Evolutionary conservation across 2,113 vertebrate genomes (phyloP).

Genomic region (Seriola rivoliana): DNA sequence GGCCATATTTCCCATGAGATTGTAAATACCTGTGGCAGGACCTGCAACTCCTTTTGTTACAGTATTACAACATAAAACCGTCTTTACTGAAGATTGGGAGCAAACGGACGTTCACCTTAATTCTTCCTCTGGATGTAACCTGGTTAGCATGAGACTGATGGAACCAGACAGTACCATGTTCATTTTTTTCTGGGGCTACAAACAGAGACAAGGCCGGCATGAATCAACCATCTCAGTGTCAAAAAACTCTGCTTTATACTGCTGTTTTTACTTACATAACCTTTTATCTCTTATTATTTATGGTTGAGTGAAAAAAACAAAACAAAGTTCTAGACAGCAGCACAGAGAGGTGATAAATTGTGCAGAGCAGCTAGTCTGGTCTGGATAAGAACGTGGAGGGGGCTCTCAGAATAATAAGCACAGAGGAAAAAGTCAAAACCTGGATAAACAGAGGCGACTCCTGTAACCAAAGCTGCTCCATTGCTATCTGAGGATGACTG

Average conservation of each 20-base stretch:
- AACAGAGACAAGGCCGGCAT: slow-evolving; percentile 24
- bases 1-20: not conserved
- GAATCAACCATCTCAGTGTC: slow-evolving; percentile 31
- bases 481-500: slow-evolving; percentile 53
- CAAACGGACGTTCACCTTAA: slow-evolving; percentile 25
- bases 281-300: slow-evolving; percentile 31
- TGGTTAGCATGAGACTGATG: slow-evolving; percentile 48
- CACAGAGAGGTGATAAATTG: slow-evolving; percentile 48
- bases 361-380: slow-evolving; percentile 22
- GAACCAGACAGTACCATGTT: slow-evolving; percentile 1
- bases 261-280: not conserved
- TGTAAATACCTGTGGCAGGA: not conserved
- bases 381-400: slow-evolving; percentile 24
- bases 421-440: slow-evolving; percentile 54
- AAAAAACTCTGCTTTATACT: not conserved
- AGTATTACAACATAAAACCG: slow-evolving; percentile 25
- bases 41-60: slow-evolving; percentile 7
- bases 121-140: slow-evolving; percentile 20
- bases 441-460: slow-evolving; percentile 65
- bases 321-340: slow-evolving; percentile 13
- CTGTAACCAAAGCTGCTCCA: slow-evolving; percentile 49
- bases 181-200: slow-evolving; percentile 15
- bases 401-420: slow-evolving; percentile 43
- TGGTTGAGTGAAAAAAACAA: not conserved
- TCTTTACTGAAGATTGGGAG: slow-evolving; percentile 2